Evolutionary conservation across 2,113 vertebrate species (phyloP).

Genomic region (Uria aalge): DNA sequence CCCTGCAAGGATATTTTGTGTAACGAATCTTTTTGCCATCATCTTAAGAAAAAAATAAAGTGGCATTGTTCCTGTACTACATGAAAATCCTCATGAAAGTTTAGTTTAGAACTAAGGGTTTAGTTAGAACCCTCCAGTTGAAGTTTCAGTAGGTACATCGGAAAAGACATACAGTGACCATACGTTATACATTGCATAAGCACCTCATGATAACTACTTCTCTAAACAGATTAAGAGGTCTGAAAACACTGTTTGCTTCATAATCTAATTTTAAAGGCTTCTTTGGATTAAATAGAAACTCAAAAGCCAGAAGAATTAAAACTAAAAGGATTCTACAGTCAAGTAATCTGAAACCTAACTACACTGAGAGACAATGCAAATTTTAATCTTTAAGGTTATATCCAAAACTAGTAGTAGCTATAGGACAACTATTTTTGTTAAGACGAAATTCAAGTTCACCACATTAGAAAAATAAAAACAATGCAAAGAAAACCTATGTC

Average conservation of each 20-base stretch:
- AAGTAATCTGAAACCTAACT: neutral
- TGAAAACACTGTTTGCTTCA: neutral
- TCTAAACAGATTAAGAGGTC: neutral
- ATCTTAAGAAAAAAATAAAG: neutral
- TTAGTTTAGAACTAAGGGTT: neutral
- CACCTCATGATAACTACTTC: neutral
- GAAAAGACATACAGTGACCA: neutral
- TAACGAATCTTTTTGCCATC: neutral
- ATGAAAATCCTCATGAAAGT: neutral
- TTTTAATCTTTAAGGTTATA: neutral
- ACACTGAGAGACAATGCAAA: neutral
- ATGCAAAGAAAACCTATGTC: neutral
- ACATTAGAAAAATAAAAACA: neutral
- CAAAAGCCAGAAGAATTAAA: neutral
- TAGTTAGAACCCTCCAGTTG: neutral
- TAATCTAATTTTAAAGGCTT: neutral
- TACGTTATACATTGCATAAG: neutral
- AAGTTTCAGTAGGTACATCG: neutral
- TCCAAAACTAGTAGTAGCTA: neutral
- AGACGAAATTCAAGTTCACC: neutral
- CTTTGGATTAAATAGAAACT: neutral
- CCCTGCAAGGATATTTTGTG: neutral
- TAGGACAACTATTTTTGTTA: neutral
- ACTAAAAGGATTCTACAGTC: neutral
- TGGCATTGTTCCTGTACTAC: neutral